A percentile compares a stretch with the other conserved stretches of the same genome.
phyloP scores from a whole-genome alignment of 2,888 invertebrate species.

The Apodemia zela region DNA sequence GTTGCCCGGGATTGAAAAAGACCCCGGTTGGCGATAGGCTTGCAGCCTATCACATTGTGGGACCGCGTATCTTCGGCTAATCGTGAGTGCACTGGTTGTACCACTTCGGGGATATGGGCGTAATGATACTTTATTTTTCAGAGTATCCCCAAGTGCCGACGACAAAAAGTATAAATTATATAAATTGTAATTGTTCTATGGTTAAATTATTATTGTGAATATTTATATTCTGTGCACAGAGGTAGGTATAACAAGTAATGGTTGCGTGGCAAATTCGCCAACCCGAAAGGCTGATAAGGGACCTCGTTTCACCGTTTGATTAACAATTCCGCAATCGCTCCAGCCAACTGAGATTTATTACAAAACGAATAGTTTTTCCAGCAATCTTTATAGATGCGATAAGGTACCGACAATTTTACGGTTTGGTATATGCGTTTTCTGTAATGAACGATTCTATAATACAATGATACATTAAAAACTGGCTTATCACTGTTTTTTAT shows the following conservation, averaged over 20 bases:
- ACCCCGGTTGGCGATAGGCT: no score
- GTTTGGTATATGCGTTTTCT: conserved; percentile 49
- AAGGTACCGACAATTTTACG: conserved; percentile 68
- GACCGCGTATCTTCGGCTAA: no score
- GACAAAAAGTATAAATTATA: no score
- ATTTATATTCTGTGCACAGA: not conserved
- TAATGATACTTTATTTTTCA: no score
- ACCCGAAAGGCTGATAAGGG: conserved; percentile 16
- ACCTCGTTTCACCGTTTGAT: conserved; percentile 22
- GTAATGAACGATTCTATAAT: conserved; percentile 41
- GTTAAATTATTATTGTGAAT: not conserved
- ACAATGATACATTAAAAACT: conserved; percentile 26
- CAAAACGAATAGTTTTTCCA: conserved; percentile 42
- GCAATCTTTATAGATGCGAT: conserved; percentile 56
- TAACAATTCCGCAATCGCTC: conserved; percentile 20
- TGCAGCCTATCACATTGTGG: no score
- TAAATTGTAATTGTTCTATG: no score
- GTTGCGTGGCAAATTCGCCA: conserved; percentile 13
- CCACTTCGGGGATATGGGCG: no score
- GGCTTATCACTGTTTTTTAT: conserved; percentile 16
- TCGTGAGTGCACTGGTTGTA: no score
- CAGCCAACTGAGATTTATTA: conserved; percentile 40
- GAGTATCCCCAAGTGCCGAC: no score
- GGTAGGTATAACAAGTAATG: conserved; percentile 2
- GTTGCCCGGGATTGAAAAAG: no score